phyloP scores from a whole-genome alignment of 2,888 invertebrate species.

The Empis stercorea region DNA sequence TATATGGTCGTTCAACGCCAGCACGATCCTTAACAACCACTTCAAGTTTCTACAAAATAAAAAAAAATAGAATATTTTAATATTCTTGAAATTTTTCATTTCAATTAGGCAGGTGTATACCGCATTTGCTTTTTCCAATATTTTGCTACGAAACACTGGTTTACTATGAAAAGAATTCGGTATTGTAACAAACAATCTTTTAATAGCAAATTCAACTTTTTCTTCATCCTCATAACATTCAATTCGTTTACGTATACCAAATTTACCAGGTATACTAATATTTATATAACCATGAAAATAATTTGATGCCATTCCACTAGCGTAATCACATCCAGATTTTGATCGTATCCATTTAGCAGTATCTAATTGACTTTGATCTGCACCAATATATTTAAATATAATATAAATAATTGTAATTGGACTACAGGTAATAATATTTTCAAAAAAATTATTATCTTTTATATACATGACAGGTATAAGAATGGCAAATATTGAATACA shows the following conservation, averaged over 20 bases:
- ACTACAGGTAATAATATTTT: too few relatives aligned
- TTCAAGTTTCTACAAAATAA: slow-evolving; percentile 19
- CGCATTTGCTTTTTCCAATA: slow-evolving; percentile 16
- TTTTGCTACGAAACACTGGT: slow-evolving; percentile 19
- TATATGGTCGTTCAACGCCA: slow-evolving; percentile 25
- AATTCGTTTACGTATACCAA: slow-evolving; percentile 23
- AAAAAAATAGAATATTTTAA: background rate
- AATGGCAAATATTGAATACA: too few relatives aligned
- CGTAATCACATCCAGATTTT: slow-evolving; percentile 41
- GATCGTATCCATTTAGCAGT: too few relatives aligned
- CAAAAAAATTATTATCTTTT: too few relatives aligned
- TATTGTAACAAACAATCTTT: slow-evolving; percentile 24
- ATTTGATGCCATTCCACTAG: slow-evolving; percentile 28
- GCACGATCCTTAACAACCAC: slow-evolving; percentile 21
- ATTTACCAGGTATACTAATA: slow-evolving; percentile 18
- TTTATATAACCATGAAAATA: slow-evolving; percentile 30
- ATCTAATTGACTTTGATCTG: too few relatives aligned
- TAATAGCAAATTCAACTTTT: slow-evolving; percentile 20
- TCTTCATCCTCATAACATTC: slow-evolving; percentile 19
- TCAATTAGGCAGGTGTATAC: too few relatives aligned
- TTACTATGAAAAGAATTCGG: slow-evolving; percentile 25
- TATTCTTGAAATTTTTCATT: too few relatives aligned
- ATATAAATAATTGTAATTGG: too few relatives aligned
- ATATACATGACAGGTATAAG: too few relatives aligned
- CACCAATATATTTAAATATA: too few relatives aligned